Conservation (phyloP, 2,888 invertebrate species). For the Polietes domitor region DNA sequence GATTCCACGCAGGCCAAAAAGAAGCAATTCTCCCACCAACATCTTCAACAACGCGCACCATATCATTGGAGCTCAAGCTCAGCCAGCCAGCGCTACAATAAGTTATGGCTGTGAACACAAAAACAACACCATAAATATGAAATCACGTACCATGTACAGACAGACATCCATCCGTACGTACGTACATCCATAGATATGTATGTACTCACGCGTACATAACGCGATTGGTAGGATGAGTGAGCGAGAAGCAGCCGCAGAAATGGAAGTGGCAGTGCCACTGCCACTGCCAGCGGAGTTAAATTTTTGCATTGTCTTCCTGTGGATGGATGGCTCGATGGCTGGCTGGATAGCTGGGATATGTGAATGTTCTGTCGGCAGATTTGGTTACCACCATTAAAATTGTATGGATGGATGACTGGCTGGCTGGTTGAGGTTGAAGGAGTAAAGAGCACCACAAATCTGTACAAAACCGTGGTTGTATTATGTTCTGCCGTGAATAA, state of each 20-base stretch:
- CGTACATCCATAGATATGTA: slow-evolving; percentile 3
- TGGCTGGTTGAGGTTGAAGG: slow-evolving; percentile 30
- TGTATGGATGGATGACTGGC: slow-evolving; percentile 53
- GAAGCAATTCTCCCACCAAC: slow-evolving; percentile 29
- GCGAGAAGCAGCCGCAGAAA: not conserved
- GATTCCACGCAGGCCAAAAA: not conserved
- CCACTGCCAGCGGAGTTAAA: not conserved
- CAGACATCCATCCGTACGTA: slow-evolving; percentile 1
- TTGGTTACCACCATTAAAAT: slow-evolving; percentile 39
- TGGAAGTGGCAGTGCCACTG: not conserved
- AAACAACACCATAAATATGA: slow-evolving; percentile 12
- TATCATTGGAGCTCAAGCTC: not conserved
- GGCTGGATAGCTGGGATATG: not conserved
- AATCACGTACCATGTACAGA: too few species aligned
- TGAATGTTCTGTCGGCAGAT: too few species aligned
- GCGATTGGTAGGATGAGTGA: slow-evolving; percentile 11
- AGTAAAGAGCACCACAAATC: slow-evolving; percentile 63
- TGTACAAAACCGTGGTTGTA: slow-evolving; percentile 54
- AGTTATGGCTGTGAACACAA: not conserved
- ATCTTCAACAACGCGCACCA: not conserved
- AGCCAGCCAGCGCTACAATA: too few species aligned
- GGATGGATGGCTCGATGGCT: not conserved
- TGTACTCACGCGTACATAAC: slow-evolving; percentile 38
- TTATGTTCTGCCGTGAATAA: slow-evolving; percentile 23
- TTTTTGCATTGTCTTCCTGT: not conserved